These are phyloP conservation scores for Cephonodes hylas DNA, from an alignment of 2,888 invertebrate species.

Conservation along the genomic window DNA sequence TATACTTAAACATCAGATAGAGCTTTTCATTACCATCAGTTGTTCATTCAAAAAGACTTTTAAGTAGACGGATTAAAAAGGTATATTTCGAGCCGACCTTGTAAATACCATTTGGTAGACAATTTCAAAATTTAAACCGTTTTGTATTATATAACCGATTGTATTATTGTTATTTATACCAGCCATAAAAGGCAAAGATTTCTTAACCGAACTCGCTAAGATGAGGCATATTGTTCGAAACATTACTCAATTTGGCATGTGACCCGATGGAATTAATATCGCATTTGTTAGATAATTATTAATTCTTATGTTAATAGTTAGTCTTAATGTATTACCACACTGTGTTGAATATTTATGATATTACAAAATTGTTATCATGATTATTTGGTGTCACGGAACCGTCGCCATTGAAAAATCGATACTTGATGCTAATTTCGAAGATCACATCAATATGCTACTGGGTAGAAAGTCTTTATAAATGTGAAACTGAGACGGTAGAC, in stretches of 20 bases:
- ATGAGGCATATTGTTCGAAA: neutral
- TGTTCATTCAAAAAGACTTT: too few relatives aligned
- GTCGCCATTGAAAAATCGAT: neutral
- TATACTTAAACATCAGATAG: neutral
- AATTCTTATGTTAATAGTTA: neutral
- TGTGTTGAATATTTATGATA: neutral
- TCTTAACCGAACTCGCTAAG: neutral
- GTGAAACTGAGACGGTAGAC: conserved; percentile 33
- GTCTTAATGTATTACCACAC: neutral
- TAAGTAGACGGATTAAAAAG: too few relatives aligned
- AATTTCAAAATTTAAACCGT: too few relatives aligned
- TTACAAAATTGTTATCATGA: neutral
- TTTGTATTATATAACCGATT: too few relatives aligned
- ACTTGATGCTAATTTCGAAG: conserved; percentile 54
- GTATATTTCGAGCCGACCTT: too few relatives aligned
- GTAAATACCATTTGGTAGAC: too few relatives aligned
- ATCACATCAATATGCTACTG: conserved; percentile 35
- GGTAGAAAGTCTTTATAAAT: conserved; percentile 64
- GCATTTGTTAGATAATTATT: neutral
- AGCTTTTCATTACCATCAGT: too few relatives aligned
- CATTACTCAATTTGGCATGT: neutral
- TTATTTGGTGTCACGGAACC: neutral
- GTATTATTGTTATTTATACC: too few relatives aligned
- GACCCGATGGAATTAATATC: neutral
- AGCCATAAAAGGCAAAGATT: neutral